Base-by-base conservation (phyloP, 2,888 invertebrate species). In the Amphipoea oculea region DNA sequence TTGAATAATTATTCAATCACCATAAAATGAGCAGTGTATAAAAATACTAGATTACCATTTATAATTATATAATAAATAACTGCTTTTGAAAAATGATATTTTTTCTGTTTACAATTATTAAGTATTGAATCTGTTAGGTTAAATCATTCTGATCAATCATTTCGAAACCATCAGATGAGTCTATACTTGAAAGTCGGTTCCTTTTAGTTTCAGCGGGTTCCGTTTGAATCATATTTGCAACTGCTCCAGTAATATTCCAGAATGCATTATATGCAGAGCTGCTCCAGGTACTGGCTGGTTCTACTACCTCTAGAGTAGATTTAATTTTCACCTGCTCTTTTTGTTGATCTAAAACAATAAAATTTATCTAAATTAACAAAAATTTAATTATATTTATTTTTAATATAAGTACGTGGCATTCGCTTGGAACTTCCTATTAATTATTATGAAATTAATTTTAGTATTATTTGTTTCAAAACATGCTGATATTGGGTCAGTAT, bases 161-260 rank as follows among this genome's bases (percentile, higher is more conserved):
- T 94, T 96, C 96, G 92, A 97, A 97, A n/a, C 96, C 96, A 92
- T 97, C 96, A 71, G 96, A 95, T 62, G 96, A 96, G 88, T 96
- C 96, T 75, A 90, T 91, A 91, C 96, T 96, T 66, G 95, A 93
- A 45, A 95, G 88, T 83, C 95, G 91, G 86, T 94, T 93, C 78
- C 94, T 93, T 91, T 93, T 94, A 69, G 86, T 93, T 36, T 92
- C 91, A 74, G 91, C 92, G 79, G 92, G 89, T 82, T 93, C 88
- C 67, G 92, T 89, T 79, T 95, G 94, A 76, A 96, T 92, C 87
- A 96, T 94, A 82, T 94, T 95, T 42, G 94, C 88, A 63, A 96
- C 93, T 85, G 94, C 94, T 75, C 95, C 95, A 74, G 95, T 93
- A 20, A 96, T 85, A 82, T 95, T 95, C 91, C 94, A 94, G 62